Conservation (phyloP, 2,888 invertebrate species). For the Sphaerophoria rueppellii region DNA sequence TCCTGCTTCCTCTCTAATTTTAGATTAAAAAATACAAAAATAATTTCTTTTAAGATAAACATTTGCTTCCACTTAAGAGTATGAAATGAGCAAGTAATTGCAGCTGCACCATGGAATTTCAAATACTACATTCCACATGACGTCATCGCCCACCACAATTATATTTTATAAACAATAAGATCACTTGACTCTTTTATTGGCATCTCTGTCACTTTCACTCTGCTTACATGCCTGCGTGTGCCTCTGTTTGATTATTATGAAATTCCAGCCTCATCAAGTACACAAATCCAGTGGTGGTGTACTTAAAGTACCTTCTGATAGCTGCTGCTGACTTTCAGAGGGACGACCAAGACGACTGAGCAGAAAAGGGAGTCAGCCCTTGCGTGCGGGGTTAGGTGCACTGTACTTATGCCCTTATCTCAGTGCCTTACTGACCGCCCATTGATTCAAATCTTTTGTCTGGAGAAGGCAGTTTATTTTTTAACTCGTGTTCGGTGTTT, state of each 20-base stretch:
- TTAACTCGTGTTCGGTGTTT: conserved; percentile 20
- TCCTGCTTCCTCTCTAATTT: conserved; percentile 57
- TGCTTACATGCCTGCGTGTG: background rate
- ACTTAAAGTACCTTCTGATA: background rate
- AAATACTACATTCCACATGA: conserved; percentile 41
- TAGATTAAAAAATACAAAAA: conserved; percentile 38
- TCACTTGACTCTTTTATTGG: conserved; percentile 69
- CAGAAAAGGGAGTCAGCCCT: conserved; percentile 67
- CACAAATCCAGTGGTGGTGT: conserved; percentile 2
- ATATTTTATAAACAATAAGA: conserved; percentile 64
- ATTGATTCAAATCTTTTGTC: conserved; percentile 71
- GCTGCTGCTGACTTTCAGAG: background rate
- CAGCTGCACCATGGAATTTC: conserved; percentile 69
- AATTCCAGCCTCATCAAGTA: conserved; percentile 4
- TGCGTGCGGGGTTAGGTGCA: conserved; percentile 47
- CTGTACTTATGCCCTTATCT: conserved; percentile 73
- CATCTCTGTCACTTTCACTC: conserved; percentile 68
- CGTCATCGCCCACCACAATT: conserved; percentile 60
- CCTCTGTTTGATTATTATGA: background rate
- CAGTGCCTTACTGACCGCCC: conserved; percentile 74
- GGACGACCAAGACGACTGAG: background rate
- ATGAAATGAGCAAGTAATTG: conserved; percentile 48
- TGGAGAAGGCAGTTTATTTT: conserved; percentile 36
- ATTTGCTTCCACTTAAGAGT: conserved; percentile 53
- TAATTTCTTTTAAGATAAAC: conserved; percentile 54